These are phyloP conservation scores for Drosophila parvula DNA, from an alignment of 1,140 invertebrate genomes.

Conservation along the genomic window DNA sequence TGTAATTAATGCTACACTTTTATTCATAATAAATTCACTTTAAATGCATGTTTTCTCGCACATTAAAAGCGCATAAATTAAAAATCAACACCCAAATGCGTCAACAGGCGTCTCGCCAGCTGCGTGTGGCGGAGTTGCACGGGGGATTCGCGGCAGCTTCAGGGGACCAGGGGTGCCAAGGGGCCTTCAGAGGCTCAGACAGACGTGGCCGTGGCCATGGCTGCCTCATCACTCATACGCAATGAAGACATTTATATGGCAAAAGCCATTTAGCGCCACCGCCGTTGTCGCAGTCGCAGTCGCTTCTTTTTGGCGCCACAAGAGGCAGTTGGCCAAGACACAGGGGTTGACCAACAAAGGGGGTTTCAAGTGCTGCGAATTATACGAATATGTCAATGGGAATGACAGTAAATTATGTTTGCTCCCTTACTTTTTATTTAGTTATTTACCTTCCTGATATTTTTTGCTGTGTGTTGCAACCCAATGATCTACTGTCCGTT, in stretches of 20 bases:
- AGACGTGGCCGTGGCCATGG: slow-evolving; percentile 39
- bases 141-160: neutral
- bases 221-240: slow-evolving; percentile 79
- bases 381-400: too few relatives aligned
- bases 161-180: neutral
- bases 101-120: slow-evolving; percentile 52
- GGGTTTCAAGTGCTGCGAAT: neutral
- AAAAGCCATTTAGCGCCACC: slow-evolving; percentile 73
- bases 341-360: slow-evolving; percentile 8
- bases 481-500: neutral
- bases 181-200: neutral
- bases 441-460: neutral
- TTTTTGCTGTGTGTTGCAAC: slow-evolving; percentile 19
- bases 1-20: slow-evolving; percentile 74
- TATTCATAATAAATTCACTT: slow-evolving; percentile 81
- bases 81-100: slow-evolving; percentile 80
- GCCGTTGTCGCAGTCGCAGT: slow-evolving; percentile 9
- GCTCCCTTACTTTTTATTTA: neutral
- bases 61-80: slow-evolving; percentile 83
- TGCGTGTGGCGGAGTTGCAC: slow-evolving; percentile 38
- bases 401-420: neutral
- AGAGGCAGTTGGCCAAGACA: slow-evolving; percentile 4
- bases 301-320: slow-evolving; percentile 55
- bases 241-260: slow-evolving; percentile 83
- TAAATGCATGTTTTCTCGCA: slow-evolving; percentile 79